Conservation (phyloP, 2,888 invertebrate species). For the Escarpia spicata region DNA sequence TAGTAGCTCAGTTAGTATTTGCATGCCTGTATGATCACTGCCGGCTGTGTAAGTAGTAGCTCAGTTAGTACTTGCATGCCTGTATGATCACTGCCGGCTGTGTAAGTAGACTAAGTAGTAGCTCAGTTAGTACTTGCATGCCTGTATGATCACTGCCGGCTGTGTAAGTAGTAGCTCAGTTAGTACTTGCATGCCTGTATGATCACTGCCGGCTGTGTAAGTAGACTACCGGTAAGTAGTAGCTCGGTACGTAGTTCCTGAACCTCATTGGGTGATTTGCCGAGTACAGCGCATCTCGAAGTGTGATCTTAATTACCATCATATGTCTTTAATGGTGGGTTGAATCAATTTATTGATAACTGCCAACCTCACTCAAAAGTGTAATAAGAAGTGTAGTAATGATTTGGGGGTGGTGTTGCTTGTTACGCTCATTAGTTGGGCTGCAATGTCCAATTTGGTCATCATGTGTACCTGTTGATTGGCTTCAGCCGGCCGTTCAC, state of each 20-base stretch:
- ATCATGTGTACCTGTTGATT: not conserved
- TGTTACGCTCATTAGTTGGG: too few relatives aligned
- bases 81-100: conserved; percentile 91
- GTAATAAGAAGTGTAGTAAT: too few relatives aligned
- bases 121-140: conserved; percentile 95
- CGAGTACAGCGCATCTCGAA: too few relatives aligned
- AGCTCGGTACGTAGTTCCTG: conserved; percentile 81
- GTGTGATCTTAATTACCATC: too few relatives aligned
- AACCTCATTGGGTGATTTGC: too few relatives aligned
- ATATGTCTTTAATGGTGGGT: too few relatives aligned
- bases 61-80: conserved; percentile 96
- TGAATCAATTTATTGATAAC: too few relatives aligned
- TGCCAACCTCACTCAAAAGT: too few relatives aligned
- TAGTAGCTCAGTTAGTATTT: not conserved
- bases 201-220: not conserved
- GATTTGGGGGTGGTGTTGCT: too few relatives aligned
- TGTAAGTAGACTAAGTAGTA: conserved; percentile 50
- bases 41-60: conserved; percentile 37
- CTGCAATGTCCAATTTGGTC: not conserved
- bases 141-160: conserved; percentile 93
- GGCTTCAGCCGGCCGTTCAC: conserved; percentile 72
- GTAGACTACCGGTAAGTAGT: not conserved
- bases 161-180: conserved; percentile 56
- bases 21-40: not conserved
- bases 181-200: not conserved